Percentiles rank a stretch among this genome's conserved stretches.
These are phyloP conservation scores for Tinea semifulvella DNA, from an alignment of 2,888 invertebrate species.

Conservation along the genomic window DNA sequence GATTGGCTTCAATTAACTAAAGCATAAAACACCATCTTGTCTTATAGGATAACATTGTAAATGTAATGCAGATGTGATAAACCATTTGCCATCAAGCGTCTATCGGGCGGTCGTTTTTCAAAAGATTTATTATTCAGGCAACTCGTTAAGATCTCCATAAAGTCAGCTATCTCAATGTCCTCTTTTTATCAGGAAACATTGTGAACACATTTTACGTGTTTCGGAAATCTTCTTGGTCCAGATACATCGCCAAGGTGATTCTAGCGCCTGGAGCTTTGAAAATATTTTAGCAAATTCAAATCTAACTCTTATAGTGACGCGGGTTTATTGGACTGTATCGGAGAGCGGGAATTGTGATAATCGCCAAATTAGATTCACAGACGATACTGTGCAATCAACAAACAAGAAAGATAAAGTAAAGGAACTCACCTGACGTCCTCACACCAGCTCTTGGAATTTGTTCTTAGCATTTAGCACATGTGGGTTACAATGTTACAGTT, in stretches of 20 bases:
- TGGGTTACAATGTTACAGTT: too few species aligned
- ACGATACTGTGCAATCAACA: too few species aligned
- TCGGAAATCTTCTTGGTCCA: conserved; percentile 19
- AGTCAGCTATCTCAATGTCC: conserved; percentile 6
- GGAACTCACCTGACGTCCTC: too few species aligned
- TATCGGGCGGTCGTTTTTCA: neutral
- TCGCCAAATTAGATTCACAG: too few species aligned
- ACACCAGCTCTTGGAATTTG: too few species aligned
- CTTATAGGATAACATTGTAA: too few species aligned
- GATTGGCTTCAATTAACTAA: too few species aligned
- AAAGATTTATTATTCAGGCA: conserved; percentile 3
- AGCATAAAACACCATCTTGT: too few species aligned
- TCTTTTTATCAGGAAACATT: conserved; percentile 34
- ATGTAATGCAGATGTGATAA: neutral
- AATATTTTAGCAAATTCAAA: neutral
- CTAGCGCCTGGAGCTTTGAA: neutral
- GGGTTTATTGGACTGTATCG: neutral
- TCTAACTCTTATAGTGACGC: neutral
- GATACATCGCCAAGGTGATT: neutral
- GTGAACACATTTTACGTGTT: conserved; percentile 36
- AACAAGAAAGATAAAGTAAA: too few species aligned
- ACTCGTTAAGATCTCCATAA: conserved; percentile 10
- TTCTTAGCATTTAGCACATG: too few species aligned
- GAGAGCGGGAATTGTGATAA: too few species aligned
- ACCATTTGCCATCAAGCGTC: neutral